Percentiles rank a stretch among this genome's conserved stretches.
phyloP scores from a whole-genome alignment of 2,888 invertebrate genomes.

The Drosophila recens region DNA sequence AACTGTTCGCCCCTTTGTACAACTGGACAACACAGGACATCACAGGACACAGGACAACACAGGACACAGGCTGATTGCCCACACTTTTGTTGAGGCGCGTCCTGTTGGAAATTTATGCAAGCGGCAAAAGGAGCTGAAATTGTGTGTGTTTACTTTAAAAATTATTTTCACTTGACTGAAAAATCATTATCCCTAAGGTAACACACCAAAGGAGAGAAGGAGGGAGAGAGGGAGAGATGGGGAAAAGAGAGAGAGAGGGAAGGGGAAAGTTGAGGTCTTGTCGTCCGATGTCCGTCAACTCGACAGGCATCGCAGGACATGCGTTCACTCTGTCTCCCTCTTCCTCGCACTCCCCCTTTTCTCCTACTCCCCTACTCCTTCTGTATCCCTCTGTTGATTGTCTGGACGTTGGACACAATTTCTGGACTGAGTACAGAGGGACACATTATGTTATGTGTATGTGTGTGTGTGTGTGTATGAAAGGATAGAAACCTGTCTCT shows the following conservation, averaged over 20 bases:
- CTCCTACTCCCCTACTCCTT: too few relatives aligned
- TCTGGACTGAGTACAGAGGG: constrained; percentile 9
- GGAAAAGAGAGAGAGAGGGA: not conserved
- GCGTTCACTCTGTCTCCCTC: constrained; percentile 40
- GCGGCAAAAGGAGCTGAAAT: constrained; percentile 50
- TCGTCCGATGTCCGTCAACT: constrained; percentile 62
- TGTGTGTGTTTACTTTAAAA: constrained; percentile 78
- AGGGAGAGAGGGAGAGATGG: too few relatives aligned
- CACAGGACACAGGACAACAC: constrained; percentile 16
- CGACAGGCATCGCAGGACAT: constrained; percentile 62
- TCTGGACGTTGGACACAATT: constrained; percentile 46
- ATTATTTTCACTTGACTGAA: constrained; percentile 83
- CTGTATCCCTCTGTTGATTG: constrained; percentile 45
- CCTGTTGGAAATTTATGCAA: constrained; percentile 76
- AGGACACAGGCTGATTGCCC: constrained; percentile 31
- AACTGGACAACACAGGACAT: constrained; percentile 1
- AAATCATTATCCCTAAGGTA: constrained; percentile 83
- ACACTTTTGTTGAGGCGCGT: constrained; percentile 48
- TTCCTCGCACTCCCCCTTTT: not conserved
- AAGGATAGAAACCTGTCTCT: constrained; percentile 83
- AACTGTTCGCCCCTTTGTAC: not conserved
- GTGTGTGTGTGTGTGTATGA: constrained; percentile 76
- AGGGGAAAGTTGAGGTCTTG: constrained; percentile 58
- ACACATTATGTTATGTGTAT: constrained; percentile 70
- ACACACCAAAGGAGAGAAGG: constrained; percentile 21